phyloP scores from a whole-genome alignment of 1,140 invertebrate species.

The Drosophila nebulosa region DNA sequence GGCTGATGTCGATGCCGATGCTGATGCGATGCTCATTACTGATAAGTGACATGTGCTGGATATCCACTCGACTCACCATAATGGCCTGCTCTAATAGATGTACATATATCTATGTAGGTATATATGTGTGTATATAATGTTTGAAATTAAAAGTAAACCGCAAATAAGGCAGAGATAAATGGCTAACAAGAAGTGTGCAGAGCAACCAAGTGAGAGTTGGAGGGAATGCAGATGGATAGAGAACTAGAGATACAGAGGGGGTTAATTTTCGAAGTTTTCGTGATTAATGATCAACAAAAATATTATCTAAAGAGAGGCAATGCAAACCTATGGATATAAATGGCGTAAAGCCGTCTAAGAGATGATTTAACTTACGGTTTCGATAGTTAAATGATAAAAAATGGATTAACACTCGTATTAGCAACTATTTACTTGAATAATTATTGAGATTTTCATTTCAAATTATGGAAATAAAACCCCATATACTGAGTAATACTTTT shows the following conservation, averaged over 20 bases:
- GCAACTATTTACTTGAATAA: too few relatives aligned
- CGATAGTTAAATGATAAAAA: too few relatives aligned
- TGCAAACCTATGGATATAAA: background rate
- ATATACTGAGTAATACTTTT: too few relatives aligned
- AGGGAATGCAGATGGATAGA: background rate
- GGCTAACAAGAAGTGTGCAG: slow-evolving; percentile 20
- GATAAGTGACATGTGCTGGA: slow-evolving; percentile 69
- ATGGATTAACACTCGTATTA: too few relatives aligned
- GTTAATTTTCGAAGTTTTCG: background rate
- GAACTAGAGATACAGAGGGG: background rate
- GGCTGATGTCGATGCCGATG: slow-evolving; percentile 29
- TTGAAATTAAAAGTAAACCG: slow-evolving; percentile 67
- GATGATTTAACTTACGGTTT: too few relatives aligned
- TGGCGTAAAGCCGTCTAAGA: too few relatives aligned
- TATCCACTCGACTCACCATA: slow-evolving; percentile 44
- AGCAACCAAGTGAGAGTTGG: background rate
- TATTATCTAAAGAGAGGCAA: background rate
- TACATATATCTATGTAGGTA: slow-evolving; percentile 22
- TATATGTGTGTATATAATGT: slow-evolving; percentile 16
- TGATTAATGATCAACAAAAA: slow-evolving; percentile 41
- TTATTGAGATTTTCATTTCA: too few relatives aligned
- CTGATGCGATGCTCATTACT: slow-evolving; percentile 22
- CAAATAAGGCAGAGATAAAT: slow-evolving; percentile 65
- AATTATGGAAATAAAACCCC: too few relatives aligned
- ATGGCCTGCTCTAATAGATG: slow-evolving; percentile 60